These are phyloP conservation scores for Pitangus sulphuratus DNA, from an alignment of 2,797 vertebrate genomes.

Conservation along the genomic window DNA sequence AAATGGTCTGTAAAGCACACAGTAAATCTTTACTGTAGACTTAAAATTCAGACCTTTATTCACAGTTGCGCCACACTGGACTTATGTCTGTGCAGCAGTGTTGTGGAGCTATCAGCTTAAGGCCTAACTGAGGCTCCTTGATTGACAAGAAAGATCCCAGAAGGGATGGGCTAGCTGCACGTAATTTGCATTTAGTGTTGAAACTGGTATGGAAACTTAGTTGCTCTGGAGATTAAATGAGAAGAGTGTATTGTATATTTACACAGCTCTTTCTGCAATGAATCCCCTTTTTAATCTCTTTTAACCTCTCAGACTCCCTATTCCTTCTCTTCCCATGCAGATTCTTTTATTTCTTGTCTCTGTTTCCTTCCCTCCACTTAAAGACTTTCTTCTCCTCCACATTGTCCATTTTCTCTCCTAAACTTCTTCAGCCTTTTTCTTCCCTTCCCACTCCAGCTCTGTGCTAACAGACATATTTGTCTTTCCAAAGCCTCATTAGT, in stretches of 20 bases:
- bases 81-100: not conserved
- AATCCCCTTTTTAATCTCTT: not conserved
- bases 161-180: not conserved
- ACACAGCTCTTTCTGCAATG: not conserved
- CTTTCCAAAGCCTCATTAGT: not conserved
- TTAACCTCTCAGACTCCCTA: not conserved
- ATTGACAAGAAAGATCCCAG: not conserved
- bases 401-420: not conserved
- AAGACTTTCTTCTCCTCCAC: not conserved
- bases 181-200: not conserved
- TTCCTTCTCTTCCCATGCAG: not conserved
- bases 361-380: not conserved
- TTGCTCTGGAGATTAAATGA: not conserved
- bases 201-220: not conserved
- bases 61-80: not conserved
- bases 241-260: not conserved
- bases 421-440: not conserved
- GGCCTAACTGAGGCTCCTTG: not conserved
- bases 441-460: not conserved
- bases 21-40: not conserved
- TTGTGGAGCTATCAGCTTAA: not conserved
- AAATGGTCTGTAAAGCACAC: not conserved
- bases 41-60: not conserved
- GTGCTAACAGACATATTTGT: not conserved
- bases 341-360: not conserved